phyloP scores from a whole-genome alignment of 2,113 vertebrate genomes.

The Spermophilus dauricus region DNA sequence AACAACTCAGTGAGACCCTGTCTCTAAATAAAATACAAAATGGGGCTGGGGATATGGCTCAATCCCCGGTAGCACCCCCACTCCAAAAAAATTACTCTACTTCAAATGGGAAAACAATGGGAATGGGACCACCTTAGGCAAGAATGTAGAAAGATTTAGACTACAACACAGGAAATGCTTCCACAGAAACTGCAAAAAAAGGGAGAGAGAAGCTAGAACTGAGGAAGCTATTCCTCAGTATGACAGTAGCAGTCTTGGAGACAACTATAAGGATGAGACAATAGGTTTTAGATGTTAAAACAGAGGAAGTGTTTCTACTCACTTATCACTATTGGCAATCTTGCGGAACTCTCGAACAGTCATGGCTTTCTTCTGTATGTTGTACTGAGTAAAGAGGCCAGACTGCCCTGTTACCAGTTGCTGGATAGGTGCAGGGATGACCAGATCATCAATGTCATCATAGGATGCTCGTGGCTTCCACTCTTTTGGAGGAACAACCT shows the following conservation, averaged over 20 bases:
- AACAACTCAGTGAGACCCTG: too few relatives aligned
- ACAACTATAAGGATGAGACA: fast-evolving
- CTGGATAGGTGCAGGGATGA: slow-evolving; percentile 98
- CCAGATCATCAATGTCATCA: slow-evolving; percentile 96
- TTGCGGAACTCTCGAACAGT: slow-evolving; percentile 96
- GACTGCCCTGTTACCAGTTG: slow-evolving; percentile 98
- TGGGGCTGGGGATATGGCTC: too few relatives aligned
- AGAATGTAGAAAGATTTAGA: not conserved
- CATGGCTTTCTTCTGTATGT: slow-evolving; percentile 99
- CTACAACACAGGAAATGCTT: not conserved
- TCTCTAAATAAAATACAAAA: too few relatives aligned
- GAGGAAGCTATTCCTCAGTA: fast-evolving
- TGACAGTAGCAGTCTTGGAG: fast-evolving
- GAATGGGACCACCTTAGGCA: not conserved
- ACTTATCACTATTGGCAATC: slow-evolving; percentile 97
- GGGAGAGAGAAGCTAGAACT: not conserved
- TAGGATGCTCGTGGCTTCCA: slow-evolving; percentile 96
- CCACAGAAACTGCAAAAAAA: not conserved
- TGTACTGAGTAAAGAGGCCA: slow-evolving; percentile 99
- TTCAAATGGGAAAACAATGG: not conserved
- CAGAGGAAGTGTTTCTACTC: slow-evolving; percentile 69
- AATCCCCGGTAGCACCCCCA: too few relatives aligned
- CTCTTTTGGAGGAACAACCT: slow-evolving; percentile 97
- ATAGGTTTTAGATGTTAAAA: fast-evolving
- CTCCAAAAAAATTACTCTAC: not conserved